Percentiles rank a stretch among this genome's conserved stretches.
phyloP scores from a whole-genome alignment of 2,888 invertebrate species.

The Cantharis nigra region DNA sequence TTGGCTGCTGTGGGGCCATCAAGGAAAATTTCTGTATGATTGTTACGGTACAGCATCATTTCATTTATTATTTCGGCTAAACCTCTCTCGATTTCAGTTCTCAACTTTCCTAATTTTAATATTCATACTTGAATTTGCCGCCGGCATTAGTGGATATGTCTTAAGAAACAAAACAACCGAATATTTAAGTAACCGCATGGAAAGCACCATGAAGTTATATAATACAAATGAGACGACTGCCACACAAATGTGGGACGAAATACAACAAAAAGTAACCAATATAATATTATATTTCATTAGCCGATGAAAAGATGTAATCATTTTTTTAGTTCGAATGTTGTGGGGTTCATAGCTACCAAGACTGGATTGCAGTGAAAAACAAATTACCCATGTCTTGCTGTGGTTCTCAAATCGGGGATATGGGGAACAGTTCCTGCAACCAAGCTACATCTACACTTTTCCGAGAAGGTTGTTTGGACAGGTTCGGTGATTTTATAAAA shows the following conservation, averaged over 20 bases:
- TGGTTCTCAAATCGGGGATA: slow-evolving; percentile 55
- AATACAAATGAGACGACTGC: slow-evolving; percentile 60
- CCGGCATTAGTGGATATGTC: slow-evolving; percentile 81
- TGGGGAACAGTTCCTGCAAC: slow-evolving; percentile 54
- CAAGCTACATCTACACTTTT: slow-evolving; percentile 52
- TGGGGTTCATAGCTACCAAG: slow-evolving; percentile 65
- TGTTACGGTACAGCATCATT: slow-evolving; percentile 68
- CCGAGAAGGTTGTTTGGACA: slow-evolving; percentile 66
- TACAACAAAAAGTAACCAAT: slow-evolving; percentile 78
- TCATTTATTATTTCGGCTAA: not conserved
- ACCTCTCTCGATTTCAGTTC: slow-evolving; percentile 61
- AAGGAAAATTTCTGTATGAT: slow-evolving; percentile 95
- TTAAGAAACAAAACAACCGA: slow-evolving; percentile 69
- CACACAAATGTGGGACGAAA: slow-evolving; percentile 75
- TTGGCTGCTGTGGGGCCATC: slow-evolving; percentile 96
- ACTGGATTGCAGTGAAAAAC: slow-evolving; percentile 64
- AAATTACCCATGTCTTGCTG: slow-evolving; percentile 70
- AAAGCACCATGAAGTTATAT: slow-evolving; percentile 69
- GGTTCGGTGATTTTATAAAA: slow-evolving; percentile 68
- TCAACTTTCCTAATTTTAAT: slow-evolving; percentile 75
- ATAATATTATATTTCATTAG: not conserved
- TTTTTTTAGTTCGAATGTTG: slow-evolving; percentile 72
- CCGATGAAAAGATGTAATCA: not conserved
- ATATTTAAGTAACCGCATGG: slow-evolving; percentile 69
- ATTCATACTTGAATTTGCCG: slow-evolving; percentile 83